Base-by-base conservation (phyloP, 2,113 vertebrate genomes). In the Ardeotis arabs region DNA sequence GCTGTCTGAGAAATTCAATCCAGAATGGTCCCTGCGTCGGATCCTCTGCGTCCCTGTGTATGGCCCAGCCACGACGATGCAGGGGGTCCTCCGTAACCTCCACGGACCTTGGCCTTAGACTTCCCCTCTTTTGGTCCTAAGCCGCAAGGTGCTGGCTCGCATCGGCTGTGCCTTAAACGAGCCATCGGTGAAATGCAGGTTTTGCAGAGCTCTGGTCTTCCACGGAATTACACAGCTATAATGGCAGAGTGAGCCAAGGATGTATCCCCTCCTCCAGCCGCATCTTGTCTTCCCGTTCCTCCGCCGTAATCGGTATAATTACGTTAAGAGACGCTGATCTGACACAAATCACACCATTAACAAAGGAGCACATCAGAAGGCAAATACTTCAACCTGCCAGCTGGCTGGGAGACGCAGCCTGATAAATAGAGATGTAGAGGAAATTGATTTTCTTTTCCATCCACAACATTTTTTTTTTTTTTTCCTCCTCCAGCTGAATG, bases 371-470 rank as follows among this genome's bases (percentile, higher is more conserved):
- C 49, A 60, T 92, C 85, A 93, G 77, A 93, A 90, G 47, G 85
- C 52, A 89, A 87, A 95, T 75, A 31, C 86, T 81, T 84, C 82
- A 92, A 7, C 88, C 80, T 96, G 95, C 87, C 72, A 16, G 79
- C 79, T 86, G 85, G 53, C 86, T 93, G 68, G 78, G 75, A 90
- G 74, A 77, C 0, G 4, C 79, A 74, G 89, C 27, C 24, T 78
- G 68, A 81, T 47, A 77, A 47, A 84, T 9, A 81, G 90, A 93
- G 68, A 50, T 81, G 85, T 58, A 67, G 29, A 84, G 49, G 44
- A 92, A 81, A 81, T 60, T 41, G 44, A 52, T 95, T 93, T 95
- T 93, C 58, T 80, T 94, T 77, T 70, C 16, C 5, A 16, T 63
- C 70, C 41, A 50, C 44, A 44, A 25, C 20, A 6, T 24, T 41